Percentiles rank a stretch among this genome's conserved stretches.
Evolutionary conservation across 2,888 invertebrate genomes (phyloP).

Genomic region (Ditylenchus weischeri): DNA sequence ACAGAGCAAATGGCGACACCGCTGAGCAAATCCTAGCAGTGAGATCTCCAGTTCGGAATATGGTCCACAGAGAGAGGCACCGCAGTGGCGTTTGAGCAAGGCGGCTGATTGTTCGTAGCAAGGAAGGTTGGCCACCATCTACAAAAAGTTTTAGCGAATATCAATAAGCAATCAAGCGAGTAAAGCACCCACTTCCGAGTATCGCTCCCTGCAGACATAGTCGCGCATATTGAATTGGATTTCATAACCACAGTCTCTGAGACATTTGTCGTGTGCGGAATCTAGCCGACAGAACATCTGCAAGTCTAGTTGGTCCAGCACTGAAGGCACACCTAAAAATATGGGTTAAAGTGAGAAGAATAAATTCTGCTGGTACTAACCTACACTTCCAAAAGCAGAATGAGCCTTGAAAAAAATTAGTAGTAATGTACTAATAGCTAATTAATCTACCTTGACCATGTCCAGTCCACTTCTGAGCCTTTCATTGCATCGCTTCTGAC

Average conservation of each 20-base stretch:
- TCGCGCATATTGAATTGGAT: slow-evolving; percentile 58
- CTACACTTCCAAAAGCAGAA: slow-evolving; percentile 56
- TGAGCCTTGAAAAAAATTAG: slow-evolving; percentile 42
- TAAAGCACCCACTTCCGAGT: slow-evolving; percentile 39
- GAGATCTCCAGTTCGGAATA: slow-evolving; percentile 49
- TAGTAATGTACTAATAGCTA: not conserved
- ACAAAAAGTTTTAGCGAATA: not conserved
- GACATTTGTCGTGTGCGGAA: slow-evolving; percentile 45
- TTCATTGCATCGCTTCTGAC: slow-evolving; percentile 53
- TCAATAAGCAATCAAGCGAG: not conserved
- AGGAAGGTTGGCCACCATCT: slow-evolving; percentile 50
- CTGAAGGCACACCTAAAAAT: slow-evolving; percentile 48
- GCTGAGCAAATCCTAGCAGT: slow-evolving; percentile 46
- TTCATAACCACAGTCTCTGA: slow-evolving; percentile 53
- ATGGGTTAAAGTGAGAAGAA: too few relatives aligned
- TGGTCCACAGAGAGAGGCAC: slow-evolving; percentile 43
- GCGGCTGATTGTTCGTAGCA: slow-evolving; percentile 49
- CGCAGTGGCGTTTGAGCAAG: slow-evolving; percentile 50
- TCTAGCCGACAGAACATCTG: slow-evolving; percentile 55
- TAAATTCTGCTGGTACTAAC: too few relatives aligned
- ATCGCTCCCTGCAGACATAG: slow-evolving; percentile 50
- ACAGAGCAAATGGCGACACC: slow-evolving; percentile 54
- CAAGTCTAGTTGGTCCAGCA: slow-evolving; percentile 49
- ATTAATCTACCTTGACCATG: slow-evolving; percentile 54
- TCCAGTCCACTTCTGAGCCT: slow-evolving; percentile 53